Percentiles rank a stretch among this genome's conserved stretches.
phyloP scores from a whole-genome alignment of 2,113 vertebrate species.

The Ramphastos sulfuratus region DNA sequence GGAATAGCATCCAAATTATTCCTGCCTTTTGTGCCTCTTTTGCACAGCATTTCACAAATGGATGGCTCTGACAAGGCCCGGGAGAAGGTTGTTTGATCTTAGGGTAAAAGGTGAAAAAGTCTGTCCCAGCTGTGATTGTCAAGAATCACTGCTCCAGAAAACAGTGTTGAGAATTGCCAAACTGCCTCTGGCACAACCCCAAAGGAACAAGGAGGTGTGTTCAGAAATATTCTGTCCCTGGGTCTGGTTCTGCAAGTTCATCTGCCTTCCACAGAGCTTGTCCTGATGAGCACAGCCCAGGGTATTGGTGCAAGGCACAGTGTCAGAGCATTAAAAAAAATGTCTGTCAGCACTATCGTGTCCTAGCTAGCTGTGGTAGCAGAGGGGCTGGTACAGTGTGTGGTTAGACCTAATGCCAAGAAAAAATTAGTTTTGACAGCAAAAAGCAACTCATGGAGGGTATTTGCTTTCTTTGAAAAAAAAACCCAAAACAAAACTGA shows the following conservation, averaged over 20 bases:
- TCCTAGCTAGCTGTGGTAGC: background rate
- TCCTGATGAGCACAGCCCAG: background rate
- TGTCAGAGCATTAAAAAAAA: background rate
- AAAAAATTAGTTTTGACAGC: background rate
- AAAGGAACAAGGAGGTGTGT: background rate
- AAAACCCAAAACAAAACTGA: background rate
- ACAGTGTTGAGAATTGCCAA: background rate
- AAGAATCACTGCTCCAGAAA: background rate
- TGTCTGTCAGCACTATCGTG: background rate
- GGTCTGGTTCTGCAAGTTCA: background rate
- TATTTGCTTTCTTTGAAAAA: background rate
- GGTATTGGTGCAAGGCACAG: background rate
- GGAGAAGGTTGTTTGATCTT: slow-evolving; percentile 14
- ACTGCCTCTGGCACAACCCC: background rate
- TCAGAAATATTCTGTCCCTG: background rate
- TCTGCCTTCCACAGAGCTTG: background rate
- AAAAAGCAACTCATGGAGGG: background rate
- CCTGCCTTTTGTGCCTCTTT: slow-evolving; percentile 8
- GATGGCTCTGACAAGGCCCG: background rate
- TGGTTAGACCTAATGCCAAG: background rate
- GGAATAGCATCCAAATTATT: slow-evolving; percentile 43
- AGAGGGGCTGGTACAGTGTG: rapidly evolving
- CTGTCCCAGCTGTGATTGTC: background rate
- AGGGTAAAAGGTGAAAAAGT: slow-evolving; percentile 18
- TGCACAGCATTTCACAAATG: slow-evolving; percentile 46